Evolutionary conservation across 2,113 vertebrate genomes (phyloP), one percentile per base, ranked within the genome.

Genomic region (Rostratula benghalensis): DNA sequence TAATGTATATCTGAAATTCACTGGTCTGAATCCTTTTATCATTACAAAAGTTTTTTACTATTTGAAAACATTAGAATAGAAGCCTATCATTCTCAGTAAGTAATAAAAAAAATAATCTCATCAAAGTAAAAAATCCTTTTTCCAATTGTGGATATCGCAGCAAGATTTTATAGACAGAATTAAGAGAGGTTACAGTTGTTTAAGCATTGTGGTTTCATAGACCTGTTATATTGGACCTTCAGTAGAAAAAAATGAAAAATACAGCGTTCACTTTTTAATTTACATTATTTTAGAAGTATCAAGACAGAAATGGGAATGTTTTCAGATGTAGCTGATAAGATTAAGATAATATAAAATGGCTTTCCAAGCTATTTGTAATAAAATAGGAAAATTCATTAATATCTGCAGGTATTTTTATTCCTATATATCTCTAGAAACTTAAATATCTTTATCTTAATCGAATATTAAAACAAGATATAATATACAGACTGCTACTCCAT

Each of bases 101-200:
- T 86, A 96, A 92, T 90, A 90, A 88, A 88, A 78, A 85, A 96
- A 93, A 65, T 94, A 97, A 95, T 83, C 59, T 90, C 71, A 94
- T 59, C 27, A 81, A 92, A 79, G 31, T 59, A 81, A 88, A 95
- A 95, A 91, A 90, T 93, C 89, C 83, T 43, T 92, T 95, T 95
- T 89, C 43, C 79, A 59, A 59, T 59, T 95, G 88, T 69, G 79
- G 71, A 86, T 97, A 96, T 93, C 68, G 64, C 35, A 68, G 10
- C 24, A 75, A 96, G 73, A 73, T 90, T 90, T 95, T 57, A 73
- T 45, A 76, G 59, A 87, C 27, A 53, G 16, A 91, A 89, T 94
- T 95, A 95, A 68, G 33, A 73, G 78, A 88, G n/a, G 20, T 53
- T 88, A 48, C 31, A 39, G 28, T 83, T 69, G 20, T 31, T n/a